Evolutionary conservation across 2,797 vertebrate species (phyloP).

Genomic region (Schizopygopsis malacanthus): DNA sequence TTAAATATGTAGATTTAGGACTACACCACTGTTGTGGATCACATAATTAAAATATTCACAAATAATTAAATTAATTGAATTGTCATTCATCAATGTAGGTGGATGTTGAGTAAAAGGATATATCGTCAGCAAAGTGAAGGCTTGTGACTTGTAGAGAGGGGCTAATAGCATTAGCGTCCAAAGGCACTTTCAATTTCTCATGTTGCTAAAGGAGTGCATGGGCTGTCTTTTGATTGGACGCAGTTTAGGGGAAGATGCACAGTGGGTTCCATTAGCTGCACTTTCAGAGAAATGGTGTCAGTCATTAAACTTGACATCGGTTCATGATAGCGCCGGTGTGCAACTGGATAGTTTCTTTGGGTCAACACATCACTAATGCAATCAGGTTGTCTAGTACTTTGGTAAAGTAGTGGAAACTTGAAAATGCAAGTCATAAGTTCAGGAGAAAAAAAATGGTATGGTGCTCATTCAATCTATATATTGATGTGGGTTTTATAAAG

Average conservation of each 20-base stretch:
- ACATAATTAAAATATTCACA: background rate
- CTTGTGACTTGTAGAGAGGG: constrained; percentile 34
- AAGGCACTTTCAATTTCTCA: constrained; percentile 51
- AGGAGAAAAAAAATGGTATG: background rate
- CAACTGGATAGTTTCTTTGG: constrained; percentile 20
- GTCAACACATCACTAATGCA: constrained; percentile 41
- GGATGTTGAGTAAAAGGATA: constrained; percentile 5
- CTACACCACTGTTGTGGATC: background rate
- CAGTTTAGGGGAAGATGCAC: constrained; percentile 30
- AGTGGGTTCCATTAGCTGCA: constrained; percentile 34
- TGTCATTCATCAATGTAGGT: background rate
- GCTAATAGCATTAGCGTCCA: constrained; percentile 36
- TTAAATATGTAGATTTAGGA: background rate
- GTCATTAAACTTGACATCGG: constrained; percentile 38
- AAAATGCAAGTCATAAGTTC: constrained; percentile 6
- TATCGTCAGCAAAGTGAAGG: constrained; percentile 24
- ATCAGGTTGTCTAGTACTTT: constrained; percentile 18
- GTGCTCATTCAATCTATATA: constrained; percentile 4
- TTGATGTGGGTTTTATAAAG: background rate
- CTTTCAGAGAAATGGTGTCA: constrained; percentile 45
- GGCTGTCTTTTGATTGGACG: background rate
- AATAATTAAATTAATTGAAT: background rate
- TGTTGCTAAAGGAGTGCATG: constrained; percentile 15
- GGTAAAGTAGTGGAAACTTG: constrained; percentile 20
- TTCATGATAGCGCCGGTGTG: constrained; percentile 22